A percentile compares a stretch with the other conserved stretches of the same genome.
Evolutionary conservation across 2,888 invertebrate species (phyloP).

Genomic region (Yponomeuta sedellus): DNA sequence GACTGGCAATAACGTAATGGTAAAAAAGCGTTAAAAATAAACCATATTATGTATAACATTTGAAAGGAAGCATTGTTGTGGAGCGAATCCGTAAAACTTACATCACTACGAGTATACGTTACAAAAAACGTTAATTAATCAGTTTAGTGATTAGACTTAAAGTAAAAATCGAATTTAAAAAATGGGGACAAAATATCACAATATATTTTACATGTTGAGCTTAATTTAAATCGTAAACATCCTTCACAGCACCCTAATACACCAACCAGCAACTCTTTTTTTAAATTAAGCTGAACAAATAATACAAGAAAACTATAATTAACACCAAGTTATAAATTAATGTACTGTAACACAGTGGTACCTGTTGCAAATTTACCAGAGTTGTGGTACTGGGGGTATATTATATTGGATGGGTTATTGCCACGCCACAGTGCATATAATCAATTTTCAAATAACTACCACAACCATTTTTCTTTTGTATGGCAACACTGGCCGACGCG

Average conservation of each 20-base stretch:
- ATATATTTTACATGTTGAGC: slow-evolving; percentile 71
- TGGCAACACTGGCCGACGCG: slow-evolving; percentile 63
- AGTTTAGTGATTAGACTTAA: slow-evolving; percentile 50
- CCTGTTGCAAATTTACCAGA: slow-evolving; percentile 35
- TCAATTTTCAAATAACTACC: slow-evolving; percentile 72
- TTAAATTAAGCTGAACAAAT: slow-evolving; percentile 75
- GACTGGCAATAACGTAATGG: slow-evolving; percentile 57
- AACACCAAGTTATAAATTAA: slow-evolving; percentile 26
- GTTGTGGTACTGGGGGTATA: slow-evolving; percentile 33
- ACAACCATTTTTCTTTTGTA: slow-evolving; percentile 69
- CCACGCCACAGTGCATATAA: slow-evolving; percentile 48
- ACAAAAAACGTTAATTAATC: slow-evolving; percentile 49
- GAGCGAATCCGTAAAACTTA: slow-evolving; percentile 37
- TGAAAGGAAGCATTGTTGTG: slow-evolving; percentile 64
- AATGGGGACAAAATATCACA: slow-evolving; percentile 72
- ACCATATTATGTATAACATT: slow-evolving; percentile 50
- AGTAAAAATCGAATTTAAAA: slow-evolving; percentile 58
- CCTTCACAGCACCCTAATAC: slow-evolving; percentile 36
- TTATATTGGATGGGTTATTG: slow-evolving; percentile 32
- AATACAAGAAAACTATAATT: slow-evolving; percentile 40
- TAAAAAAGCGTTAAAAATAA: slow-evolving; percentile 46
- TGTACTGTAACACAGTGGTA: slow-evolving; percentile 24
- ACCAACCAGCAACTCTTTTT: slow-evolving; percentile 34
- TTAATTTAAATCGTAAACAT: slow-evolving; percentile 65
- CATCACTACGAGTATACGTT: slow-evolving; percentile 48